phyloP scores from a whole-genome alignment of 2,888 invertebrate genomes.

The Tetranychus truncatus region DNA sequence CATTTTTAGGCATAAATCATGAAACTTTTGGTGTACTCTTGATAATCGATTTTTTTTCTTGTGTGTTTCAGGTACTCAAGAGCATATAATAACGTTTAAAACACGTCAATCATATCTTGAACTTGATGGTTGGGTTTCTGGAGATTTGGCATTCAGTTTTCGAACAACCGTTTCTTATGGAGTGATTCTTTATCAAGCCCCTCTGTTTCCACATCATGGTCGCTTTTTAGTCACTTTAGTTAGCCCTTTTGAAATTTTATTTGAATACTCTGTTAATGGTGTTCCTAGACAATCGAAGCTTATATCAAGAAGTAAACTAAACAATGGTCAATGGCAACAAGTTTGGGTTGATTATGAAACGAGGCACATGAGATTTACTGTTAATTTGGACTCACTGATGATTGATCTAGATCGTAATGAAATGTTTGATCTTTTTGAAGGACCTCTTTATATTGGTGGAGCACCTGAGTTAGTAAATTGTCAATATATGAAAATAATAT shows the following conservation, averaged over 20 bases:
- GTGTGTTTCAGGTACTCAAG: conserved; percentile 52
- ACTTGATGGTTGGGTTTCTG: conserved; percentile 79
- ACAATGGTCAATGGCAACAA: conserved; percentile 88
- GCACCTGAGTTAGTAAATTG: conserved; percentile 52
- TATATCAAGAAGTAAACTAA: conserved; percentile 58
- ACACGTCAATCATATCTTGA: conserved; percentile 78
- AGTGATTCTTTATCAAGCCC: conserved; percentile 71
- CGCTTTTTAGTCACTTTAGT: conserved; percentile 79
- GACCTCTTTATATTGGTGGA: conserved; percentile 71
- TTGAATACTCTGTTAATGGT: conserved; percentile 71
- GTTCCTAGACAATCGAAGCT: conserved; percentile 62
- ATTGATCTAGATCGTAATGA: conserved; percentile 62
- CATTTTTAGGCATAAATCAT: too few relatives aligned
- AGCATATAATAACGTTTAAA: conserved; percentile 80
- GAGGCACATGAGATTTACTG: conserved; percentile 77
- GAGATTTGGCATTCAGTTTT: conserved; percentile 78
- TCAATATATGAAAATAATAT: conserved; percentile 31
- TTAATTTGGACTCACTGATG: conserved; percentile 74
- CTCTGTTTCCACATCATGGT: conserved; percentile 67
- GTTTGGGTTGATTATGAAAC: conserved; percentile 87
- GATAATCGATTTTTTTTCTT: too few relatives aligned
- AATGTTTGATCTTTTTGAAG: conserved; percentile 77
- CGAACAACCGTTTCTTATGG: conserved; percentile 75
- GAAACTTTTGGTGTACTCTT: too few relatives aligned
- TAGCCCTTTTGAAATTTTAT: conserved; percentile 62